Conservation (phyloP, 1,140 invertebrate genomes). For the Telenomus remus region DNA sequence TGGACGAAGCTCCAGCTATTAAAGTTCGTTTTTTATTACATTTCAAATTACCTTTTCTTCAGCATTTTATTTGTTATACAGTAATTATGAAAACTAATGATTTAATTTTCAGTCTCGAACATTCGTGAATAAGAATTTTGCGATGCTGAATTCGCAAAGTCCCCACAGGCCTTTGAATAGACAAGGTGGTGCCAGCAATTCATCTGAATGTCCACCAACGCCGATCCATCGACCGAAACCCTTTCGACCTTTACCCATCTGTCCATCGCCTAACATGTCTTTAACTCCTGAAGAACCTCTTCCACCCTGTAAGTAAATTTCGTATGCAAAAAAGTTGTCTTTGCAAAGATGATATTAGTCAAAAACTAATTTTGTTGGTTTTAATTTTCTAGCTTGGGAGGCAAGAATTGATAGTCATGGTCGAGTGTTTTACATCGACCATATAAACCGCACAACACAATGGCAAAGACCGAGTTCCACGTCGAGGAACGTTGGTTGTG, state of each 20-base stretch:
- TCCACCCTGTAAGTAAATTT: conserved; percentile 85
- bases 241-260: conserved; percentile 79
- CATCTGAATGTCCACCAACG: conserved; percentile 84
- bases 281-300: conserved; percentile 91
- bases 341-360: no score
- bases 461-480: conserved; percentile 87
- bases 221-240: conserved; percentile 87
- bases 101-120: conserved; percentile 61
- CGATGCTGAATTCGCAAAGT: conserved; percentile 68
- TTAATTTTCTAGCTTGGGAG: conserved; percentile 91
- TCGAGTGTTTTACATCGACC: conserved; percentile 94
- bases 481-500: conserved; percentile 77
- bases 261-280: conserved; percentile 84
- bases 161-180: conserved; percentile 66
- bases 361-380: no score
- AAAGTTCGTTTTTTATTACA: conserved; percentile 57
- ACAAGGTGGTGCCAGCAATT: conserved; percentile 61
- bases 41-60: conserved; percentile 32
- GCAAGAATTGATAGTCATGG: conserved; percentile 94
- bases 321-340: no score
- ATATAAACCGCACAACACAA: conserved; percentile 92
- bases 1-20: conserved; percentile 78
- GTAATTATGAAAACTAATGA: neutral
- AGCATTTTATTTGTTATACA: no score
- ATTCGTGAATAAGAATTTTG: conserved; percentile 72